Evolutionary conservation across 2,113 vertebrate genomes (phyloP), one percentile per base, ranked within the genome.

Genomic region (Monarcha castaneiventris): DNA sequence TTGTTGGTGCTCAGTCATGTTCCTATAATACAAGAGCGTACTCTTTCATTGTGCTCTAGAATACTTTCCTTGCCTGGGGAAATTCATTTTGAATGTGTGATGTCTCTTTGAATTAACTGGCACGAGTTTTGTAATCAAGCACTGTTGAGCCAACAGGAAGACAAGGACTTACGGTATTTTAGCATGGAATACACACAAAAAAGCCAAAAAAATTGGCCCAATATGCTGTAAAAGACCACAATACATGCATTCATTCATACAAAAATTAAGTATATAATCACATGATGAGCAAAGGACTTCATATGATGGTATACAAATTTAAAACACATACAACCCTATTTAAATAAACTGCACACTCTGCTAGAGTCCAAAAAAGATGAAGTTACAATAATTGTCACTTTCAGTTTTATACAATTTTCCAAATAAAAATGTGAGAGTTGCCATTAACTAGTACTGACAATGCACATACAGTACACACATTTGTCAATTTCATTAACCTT

Each of bases 401-500:
- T 92, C 87, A 75, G 83, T 90, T 95, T 96, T 79, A 94, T 88
- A 87, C 89, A 92, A 97, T 93, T 96, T 94, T 86, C 86, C 93
- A 96, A 97, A 96, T 92, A 93, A 90, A 97, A 96, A 96, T 79
- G 90, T 96, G 96, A 96, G 90, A 87, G 83, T 92, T 94, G 90
- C 96, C 95, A 96, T 96, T 97, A 97, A 97, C 87, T 93, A 84
- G 88, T 80, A 96, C 93, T 94, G 93, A 97, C 92, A 94, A 94
- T 89, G 85, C 8, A 52, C 41, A 25, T 76, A 89, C 84, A 84
- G 90, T 89, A 96, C 88, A 75, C 87, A 81, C 96, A 95, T 97
- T 97, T 97, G 94, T 97, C 96, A 97, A 97, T 97, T 97, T 96
- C 95, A 97, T 97, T 97, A 97, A 98, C 96, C 97, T 98, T 97